Conservation (phyloP, 2,888 invertebrate species). For the Caenorhabditis doughertyi region DNA sequence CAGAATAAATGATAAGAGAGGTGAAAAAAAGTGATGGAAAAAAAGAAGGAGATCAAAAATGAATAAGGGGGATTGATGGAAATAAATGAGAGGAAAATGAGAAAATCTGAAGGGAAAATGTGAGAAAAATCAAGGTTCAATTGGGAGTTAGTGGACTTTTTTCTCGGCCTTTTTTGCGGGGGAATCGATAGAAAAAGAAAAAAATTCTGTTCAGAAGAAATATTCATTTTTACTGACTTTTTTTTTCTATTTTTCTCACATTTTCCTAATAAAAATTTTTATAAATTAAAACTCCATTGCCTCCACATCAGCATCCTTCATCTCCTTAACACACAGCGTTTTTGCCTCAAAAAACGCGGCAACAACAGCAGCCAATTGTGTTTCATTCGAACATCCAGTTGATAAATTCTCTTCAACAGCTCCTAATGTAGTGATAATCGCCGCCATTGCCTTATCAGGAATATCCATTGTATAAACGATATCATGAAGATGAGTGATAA, state of each 20-base stretch:
- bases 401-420: conserved; percentile 61
- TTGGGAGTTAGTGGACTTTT: too few species aligned
- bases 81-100: too few species aligned
- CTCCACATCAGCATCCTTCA: conserved; percentile 7
- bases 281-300: conserved; percentile 17
- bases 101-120: too few species aligned
- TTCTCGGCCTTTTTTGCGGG: too few species aligned
- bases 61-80: too few species aligned
- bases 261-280: background rate
- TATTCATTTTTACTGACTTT: too few species aligned
- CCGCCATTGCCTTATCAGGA: conserved; percentile 58
- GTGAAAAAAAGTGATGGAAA: too few species aligned
- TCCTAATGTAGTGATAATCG: conserved; percentile 52
- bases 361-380: conserved; percentile 92
- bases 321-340: conserved; percentile 24
- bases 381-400: conserved; percentile 85
- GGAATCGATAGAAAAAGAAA: too few species aligned
- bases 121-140: too few species aligned
- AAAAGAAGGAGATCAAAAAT: too few species aligned
- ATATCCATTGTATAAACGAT: conserved; percentile 85
- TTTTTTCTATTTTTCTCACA: conserved; percentile 1
- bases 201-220: too few species aligned
- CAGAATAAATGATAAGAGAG: too few species aligned
- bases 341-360: conserved; percentile 88
- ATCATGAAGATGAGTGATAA: conserved; percentile 92